Evolutionary conservation across 1,140 invertebrate species (phyloP), one percentile per base, ranked within the genome.

Genomic region (Epicauta chinensis): DNA sequence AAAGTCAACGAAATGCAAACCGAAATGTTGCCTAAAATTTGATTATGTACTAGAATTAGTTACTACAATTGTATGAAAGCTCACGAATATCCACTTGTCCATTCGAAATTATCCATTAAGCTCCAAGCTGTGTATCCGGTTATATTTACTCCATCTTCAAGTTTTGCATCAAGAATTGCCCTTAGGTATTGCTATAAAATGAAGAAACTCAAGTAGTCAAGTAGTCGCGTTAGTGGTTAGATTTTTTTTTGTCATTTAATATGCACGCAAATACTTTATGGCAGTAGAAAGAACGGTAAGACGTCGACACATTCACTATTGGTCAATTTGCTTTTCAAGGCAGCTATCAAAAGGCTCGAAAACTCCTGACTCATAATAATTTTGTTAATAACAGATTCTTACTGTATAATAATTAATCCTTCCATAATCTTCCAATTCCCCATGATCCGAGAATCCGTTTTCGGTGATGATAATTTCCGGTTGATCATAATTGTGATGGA

Each of bases 81-180:
- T 73, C 65, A 79, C 76, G 75, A 75, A 61, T 79, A 82, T 53
- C 80, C 81, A 50, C 75, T 77, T 48, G 76, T 72, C 84, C 84
- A 87, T 72, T 88, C 85, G 59, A 85, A 87, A 64, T 86, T 87
- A 60, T 90, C 87, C 77, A 89, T 79, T 15, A 89, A 66, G 15
- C 75, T 76, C 82, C 81, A 84, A 2, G 73, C 72, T 13, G 77
- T 77, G 60, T 83, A 85, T 0, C 72, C 77, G 1, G 60, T 63
- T 0, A 73, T 58, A 37, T 72, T 71, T 2, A 64, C 58, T 1
- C 64, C 68, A 0, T 68, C 63, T 0, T 70, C 64, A 2, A 17
- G 15, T 4, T 38, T 48, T 10, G 45, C 45, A 12, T n/a, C n/a
- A n/a, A n/a, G n/a, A n/a, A n/a, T n/a, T n/a, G n/a, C n/a, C n/a